These are phyloP conservation scores for Cynocephalus volans DNA, from an alignment of 2,113 vertebrate genomes.

Conservation along the genomic window DNA sequence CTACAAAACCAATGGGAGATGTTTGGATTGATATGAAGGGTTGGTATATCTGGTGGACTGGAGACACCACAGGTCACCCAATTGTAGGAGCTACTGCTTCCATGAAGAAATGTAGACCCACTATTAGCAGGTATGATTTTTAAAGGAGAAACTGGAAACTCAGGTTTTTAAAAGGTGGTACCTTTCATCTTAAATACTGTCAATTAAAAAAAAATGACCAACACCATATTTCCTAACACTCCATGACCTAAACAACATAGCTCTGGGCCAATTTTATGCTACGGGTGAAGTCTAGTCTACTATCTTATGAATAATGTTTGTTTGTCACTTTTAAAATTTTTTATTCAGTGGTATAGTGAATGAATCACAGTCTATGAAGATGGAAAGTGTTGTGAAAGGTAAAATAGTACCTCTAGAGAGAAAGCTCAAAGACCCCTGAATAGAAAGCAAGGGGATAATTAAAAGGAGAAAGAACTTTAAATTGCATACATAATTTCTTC, in stretches of 20 bases:
- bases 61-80: rapidly evolving
- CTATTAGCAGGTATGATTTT: neutral
- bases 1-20: neutral
- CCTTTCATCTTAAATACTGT: neutral
- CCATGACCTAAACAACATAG: neutral
- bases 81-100: neutral
- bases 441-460: conserved; percentile 69
- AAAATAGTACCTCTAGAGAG: conserved; percentile 16
- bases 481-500: conserved; percentile 67
- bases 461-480: conserved; percentile 66
- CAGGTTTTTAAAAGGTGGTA: neutral
- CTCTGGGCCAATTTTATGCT: neutral
- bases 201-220: neutral
- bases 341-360: neutral
- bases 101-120: neutral
- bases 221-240: neutral
- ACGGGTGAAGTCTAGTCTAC: neutral
- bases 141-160: neutral
- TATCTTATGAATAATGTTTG: neutral
- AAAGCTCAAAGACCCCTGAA: conserved; percentile 59
- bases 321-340: neutral
- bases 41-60: neutral
- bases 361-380: neutral
- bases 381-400: conserved; percentile 17
- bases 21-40: neutral